Evolutionary conservation across 1,140 invertebrate species (phyloP), one percentile per base, ranked within the genome.

Genomic region (Pachypsylla venusta): DNA sequence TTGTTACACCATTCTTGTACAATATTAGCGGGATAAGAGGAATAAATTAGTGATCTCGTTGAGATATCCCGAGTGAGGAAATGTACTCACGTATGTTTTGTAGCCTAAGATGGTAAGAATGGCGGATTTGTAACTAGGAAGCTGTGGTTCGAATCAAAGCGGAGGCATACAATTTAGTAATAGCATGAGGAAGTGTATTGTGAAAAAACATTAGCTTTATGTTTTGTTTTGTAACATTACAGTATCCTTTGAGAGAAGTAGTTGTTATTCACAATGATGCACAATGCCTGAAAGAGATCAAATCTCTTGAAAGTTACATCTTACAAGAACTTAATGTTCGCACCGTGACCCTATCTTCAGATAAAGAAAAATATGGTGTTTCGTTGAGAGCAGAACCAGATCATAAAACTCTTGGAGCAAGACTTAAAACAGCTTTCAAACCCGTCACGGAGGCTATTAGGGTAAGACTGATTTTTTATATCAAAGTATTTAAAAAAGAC

Each of bases 351-450:
- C 76, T 92, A 0, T 94, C 92, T 13, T 84, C 81, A 12, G 89
- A 99, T 66, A 98, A 98, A 71, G 76, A 85, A 55, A 88, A 86
- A 62, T 99, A 94, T 74, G 92, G 93, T 13, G 91, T 99, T 16
- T 81, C 80, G n/a, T 70, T 99, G 22, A 80, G 83, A 68, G 95
- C 93, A 1, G 93, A 98, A 69, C 92, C 94, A 0, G 92, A 99
- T 74, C 81, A 85, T 68, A 87, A 84, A 73, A 73, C 77, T 2
- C 77, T 99, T 1, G 96, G 95, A 2, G 76, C 81, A n/a, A 77
- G 91, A 59, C 74, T 94, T 13, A 93, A 94, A 72, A 83, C 82
- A 0, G 87, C 89, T 62, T 93, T 96, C 63, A 98, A 98, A 75
- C 76, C 80, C 19, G 85, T 98, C 0, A 85, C 81, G 55, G 77